Conservation (phyloP, 2,888 invertebrate genomes). For the Tetanocera ferruginea region DNA sequence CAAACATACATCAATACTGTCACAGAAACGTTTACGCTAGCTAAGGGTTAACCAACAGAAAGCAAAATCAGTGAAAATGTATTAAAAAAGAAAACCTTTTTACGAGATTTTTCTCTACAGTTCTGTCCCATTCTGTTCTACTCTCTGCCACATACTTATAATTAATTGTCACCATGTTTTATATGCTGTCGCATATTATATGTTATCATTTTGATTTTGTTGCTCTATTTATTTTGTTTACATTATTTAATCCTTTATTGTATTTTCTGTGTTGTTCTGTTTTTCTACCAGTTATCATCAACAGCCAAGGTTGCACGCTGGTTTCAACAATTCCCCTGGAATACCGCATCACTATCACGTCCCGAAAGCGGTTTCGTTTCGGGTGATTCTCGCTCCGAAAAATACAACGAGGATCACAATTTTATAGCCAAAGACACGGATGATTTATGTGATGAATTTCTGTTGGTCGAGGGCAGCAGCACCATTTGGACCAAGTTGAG, state of each 20-base stretch:
- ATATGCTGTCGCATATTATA: not conserved
- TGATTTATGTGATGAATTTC: constrained; percentile 73
- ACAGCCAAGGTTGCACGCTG: constrained; percentile 85
- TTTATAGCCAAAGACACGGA: constrained; percentile 64
- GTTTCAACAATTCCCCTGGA: constrained; percentile 78
- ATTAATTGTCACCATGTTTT: constrained; percentile 42
- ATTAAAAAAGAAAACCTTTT: no score
- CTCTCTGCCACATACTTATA: constrained; percentile 27
- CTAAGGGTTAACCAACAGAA: not conserved
- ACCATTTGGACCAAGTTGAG: constrained; percentile 79
- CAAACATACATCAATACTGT: not conserved
- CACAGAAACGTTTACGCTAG: not conserved
- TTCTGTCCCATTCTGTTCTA: no score
- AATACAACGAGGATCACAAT: constrained; percentile 71
- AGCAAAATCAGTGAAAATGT: no score
- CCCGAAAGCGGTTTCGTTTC: constrained; percentile 85
- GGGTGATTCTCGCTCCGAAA: constrained; percentile 74
- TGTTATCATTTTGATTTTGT: constrained; percentile 35
- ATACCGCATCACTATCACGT: constrained; percentile 75
- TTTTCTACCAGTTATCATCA: constrained; percentile 75
- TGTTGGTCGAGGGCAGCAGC: constrained; percentile 77
- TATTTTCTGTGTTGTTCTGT: constrained; percentile 28
- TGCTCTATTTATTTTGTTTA: constrained; percentile 24
- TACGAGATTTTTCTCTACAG: no score
- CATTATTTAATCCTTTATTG: constrained; percentile 17